Base-by-base conservation (phyloP, 1,140 invertebrate species). In the Phenacoccus solenopsis region DNA sequence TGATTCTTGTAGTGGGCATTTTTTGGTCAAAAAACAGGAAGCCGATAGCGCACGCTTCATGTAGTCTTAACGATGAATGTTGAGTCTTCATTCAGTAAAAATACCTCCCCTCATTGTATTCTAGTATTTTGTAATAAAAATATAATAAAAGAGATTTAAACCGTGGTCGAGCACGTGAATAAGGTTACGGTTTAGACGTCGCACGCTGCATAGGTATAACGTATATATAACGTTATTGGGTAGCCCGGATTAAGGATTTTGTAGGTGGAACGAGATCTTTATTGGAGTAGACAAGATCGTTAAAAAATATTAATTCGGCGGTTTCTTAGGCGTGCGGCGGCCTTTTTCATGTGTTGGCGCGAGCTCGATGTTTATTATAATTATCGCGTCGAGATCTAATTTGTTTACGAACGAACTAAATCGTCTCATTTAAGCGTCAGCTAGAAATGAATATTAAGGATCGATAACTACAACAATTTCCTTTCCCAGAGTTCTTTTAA, bases 21-120 rank as follows among this genome's bases (percentile, higher is more conserved):
- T 64, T 64, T 64, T 64, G 59, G 59, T 64, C 59, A 64, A 64
- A 64, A 64, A 64, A 64, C 59, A 64, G 59, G 59, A 64, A 64
- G 59, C 59, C 25, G 59, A 64, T 64, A 64, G 59, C 59, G 25
- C 59, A 64, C 59, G 59, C 59, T 64, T 64, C 59, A 64, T 64
- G 59, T 64, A 64, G 59, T 64, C 59, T 64, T 24, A 64, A 64
- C 59, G 22, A 64, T 24, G 59, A 64, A 64, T 25, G 59, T 64
- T 24, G 21, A 64, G 25, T 64, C 59, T 64, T 64, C 59, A 64
- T 64, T 64, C 59, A 64, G 21, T 64, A 64, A 64, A 64, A 64
- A 64, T 64, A 64, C 59, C 59, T 24, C 59, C 59, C 59, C 25
- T 24, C 25, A 64, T 64, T 64, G 59, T 64, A 16, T 64, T 64